Base-by-base conservation (phyloP, 2,888 invertebrate genomes). In the Platypus cylindrus region DNA sequence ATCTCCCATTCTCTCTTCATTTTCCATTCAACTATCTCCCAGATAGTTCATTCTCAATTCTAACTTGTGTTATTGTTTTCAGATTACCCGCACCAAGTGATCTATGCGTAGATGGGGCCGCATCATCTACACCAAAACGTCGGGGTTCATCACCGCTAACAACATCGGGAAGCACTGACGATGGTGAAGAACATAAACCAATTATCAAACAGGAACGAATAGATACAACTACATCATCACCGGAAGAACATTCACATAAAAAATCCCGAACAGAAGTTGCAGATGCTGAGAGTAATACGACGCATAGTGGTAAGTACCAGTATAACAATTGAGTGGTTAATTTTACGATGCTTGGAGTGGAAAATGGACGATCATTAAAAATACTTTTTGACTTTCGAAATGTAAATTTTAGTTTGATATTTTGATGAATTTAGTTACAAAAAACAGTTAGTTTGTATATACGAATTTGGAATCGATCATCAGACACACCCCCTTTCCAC, bases 231-330 rank as follows among this genome's bases (percentile, higher is more conserved):
- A 69, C 69, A 3, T 75, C 75, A 14, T 71, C 73, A 28, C 67
- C 67, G 43, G 75, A 75, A 49, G 70, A 70, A 45, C 57, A 57
- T 44, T 68, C 71, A 37, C 83, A 83, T 60, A 81, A 84, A 53
- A 54, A 59, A 40, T 55, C 75, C 24, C 73, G 85, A 56, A 82
- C 81, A 34, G 84, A 82, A 63, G 75, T 82, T 20, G 84, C 77
- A 41, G 89, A 89, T 58, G 87, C 87, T 30, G 87, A 87, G 61
- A 84, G 86, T 18, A 89, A 89, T 59, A 89, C 89, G 38, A 80
- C 84, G 65, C 84, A 85, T 63, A 85, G 86, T 66, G 89, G 89
- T 89, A 62, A 80, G 80, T 67, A 37, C 20, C 20, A n/a, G n/a
- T n/a, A n/a, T n/a, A n/a, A n/a, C n/a, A n/a, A n/a, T n/a, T n/a